Evolutionary conservation across 2,888 invertebrate genomes (phyloP).

Genomic region (Zygaena filipendulae): DNA sequence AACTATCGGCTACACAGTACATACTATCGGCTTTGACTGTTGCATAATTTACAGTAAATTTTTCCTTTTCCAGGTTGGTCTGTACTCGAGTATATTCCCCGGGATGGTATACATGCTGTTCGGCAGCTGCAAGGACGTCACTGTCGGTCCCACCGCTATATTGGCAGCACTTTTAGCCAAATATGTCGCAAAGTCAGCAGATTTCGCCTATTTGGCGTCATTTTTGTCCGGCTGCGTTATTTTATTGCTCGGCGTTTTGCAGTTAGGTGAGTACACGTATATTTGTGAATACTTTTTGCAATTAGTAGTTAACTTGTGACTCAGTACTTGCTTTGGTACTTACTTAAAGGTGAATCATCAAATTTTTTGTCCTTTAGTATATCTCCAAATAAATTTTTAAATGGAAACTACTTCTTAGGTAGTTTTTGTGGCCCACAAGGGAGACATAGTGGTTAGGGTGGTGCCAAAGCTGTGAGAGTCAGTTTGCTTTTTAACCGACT

Average conservation of each 20-base stretch:
- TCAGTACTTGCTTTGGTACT: too few relatives aligned
- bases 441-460: too few relatives aligned
- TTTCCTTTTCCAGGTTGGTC: slow-evolving; percentile 72
- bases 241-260: slow-evolving; percentile 76
- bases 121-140: slow-evolving; percentile 84
- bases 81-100: slow-evolving; percentile 94
- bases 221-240: slow-evolving; percentile 82
- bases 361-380: slow-evolving; percentile 13
- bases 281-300: too few relatives aligned
- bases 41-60: too few relatives aligned
- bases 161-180: slow-evolving; percentile 84
- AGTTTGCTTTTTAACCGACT: too few relatives aligned
- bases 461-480: too few relatives aligned
- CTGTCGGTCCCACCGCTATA: slow-evolving; percentile 90
- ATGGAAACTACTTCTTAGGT: too few relatives aligned
- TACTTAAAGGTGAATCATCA: too few relatives aligned
- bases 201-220: slow-evolving; percentile 76
- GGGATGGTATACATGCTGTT: slow-evolving; percentile 89
- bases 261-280: slow-evolving; percentile 69
- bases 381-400: too few relatives aligned
- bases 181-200: slow-evolving; percentile 73
- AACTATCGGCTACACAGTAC: too few relatives aligned
- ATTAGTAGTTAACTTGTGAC: not conserved
- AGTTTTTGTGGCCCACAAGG: too few relatives aligned
- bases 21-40: too few relatives aligned